Percentiles rank a stretch among this genome's conserved stretches.
phyloP scores from a whole-genome alignment of 2,797 vertebrate genomes.

The Poeciliopsis gracilis region DNA sequence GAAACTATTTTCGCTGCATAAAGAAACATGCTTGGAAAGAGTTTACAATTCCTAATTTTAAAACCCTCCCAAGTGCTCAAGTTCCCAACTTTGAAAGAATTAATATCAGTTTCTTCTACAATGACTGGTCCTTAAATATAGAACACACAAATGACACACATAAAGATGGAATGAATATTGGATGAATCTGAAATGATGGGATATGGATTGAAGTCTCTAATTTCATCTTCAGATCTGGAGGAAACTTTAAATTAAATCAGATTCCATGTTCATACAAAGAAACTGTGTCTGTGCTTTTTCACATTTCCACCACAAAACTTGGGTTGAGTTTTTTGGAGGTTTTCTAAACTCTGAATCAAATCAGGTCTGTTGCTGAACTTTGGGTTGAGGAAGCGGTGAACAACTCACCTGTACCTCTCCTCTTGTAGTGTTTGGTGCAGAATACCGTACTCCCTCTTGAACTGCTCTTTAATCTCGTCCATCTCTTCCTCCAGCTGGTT shows the following conservation, averaged over 20 bases:
- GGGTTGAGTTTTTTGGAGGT: background rate
- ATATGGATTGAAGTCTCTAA: background rate
- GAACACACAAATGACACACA: background rate
- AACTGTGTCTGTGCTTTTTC: background rate
- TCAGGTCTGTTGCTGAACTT: background rate
- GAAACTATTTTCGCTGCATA: background rate
- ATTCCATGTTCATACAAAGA: background rate
- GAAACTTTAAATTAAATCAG: background rate
- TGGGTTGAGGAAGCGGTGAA: background rate
- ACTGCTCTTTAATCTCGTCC: slow-evolving; percentile 87
- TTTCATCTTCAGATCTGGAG: background rate
- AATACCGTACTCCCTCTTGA: slow-evolving; percentile 87
- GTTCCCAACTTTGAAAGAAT: background rate
- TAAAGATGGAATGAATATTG: background rate
- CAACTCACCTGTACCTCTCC: slow-evolving; percentile 89
- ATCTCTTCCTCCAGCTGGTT: slow-evolving; percentile 88
- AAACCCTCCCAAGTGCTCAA: background rate
- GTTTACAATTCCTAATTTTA: background rate
- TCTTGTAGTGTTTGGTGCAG: slow-evolving; percentile 91
- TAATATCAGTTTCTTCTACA: background rate
- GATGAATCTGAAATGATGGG: background rate
- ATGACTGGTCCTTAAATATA: background rate
- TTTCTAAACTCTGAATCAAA: background rate
- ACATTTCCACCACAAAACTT: background rate
- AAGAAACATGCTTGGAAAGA: background rate